Base-by-base conservation (phyloP, 1,140 invertebrate genomes). In the Rhyacophila brunnea region DNA sequence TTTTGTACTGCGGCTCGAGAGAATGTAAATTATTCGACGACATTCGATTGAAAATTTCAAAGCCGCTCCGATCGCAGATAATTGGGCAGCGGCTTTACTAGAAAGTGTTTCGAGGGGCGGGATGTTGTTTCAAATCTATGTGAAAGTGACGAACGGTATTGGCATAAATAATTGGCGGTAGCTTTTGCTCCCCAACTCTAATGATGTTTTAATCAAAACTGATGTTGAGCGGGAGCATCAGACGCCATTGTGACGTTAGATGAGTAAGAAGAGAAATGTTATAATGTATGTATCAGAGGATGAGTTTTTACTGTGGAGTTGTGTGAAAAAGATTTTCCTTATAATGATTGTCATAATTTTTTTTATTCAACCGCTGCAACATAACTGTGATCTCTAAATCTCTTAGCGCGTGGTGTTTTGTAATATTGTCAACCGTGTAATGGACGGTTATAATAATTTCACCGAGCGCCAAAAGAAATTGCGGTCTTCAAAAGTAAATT, bases 361-460 rank as follows among this genome's bases (percentile, higher is more conserved):
- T 55, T 55, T 55, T 55, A 18, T 34, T 15, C 44, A 28, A 28
- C 23, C 23, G 23, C 23, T 28, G 51, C 52, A 58, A 63, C 61
- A 58, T 55, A 63, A 63, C 61, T 63, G 61, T 58, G 61, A 63
- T 63, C 61, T 63, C 14, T 14, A 55, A 54, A 58, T 58, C 61
- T 58, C 61, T 51, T 58, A 50, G 55, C 54, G 61, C 57, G 55
- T 47, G 52, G 45, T 45, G 43, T 52, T 53, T 58, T 47, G 32
- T 58, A 53, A 43, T 20, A 34, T 23, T 46, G 15, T 5, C 15
- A 5, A 11, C 38, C 4, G 38, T 5, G 38, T 4, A 40, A 5
- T n/a, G 38, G 38, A 6, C 38, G 11, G n/a, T n/a, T n/a, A n/a
- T n/a, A n/a, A n/a, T n/a, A 20, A 38, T 20, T 51, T 51, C 40